Percentiles rank a stretch among this genome's conserved stretches.
Conservation (phyloP, 2,113 vertebrate species). For the Ammodramus savannarum region DNA sequence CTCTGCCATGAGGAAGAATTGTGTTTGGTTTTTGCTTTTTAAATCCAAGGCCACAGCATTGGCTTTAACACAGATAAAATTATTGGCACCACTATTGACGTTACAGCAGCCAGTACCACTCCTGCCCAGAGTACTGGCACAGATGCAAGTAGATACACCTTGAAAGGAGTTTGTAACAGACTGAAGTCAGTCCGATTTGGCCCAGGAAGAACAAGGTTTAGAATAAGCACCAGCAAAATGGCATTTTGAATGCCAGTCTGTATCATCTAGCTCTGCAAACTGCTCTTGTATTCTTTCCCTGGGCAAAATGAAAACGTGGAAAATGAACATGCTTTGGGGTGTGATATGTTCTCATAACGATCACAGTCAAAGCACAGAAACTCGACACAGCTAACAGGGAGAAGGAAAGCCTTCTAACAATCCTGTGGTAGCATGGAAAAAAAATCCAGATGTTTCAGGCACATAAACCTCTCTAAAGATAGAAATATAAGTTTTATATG, state of each 20-base stretch:
- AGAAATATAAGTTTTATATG: not conserved
- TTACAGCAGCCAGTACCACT: not conserved
- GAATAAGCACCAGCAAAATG: not conserved
- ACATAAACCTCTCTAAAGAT: not conserved
- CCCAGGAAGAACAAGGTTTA: slow-evolving; percentile 11
- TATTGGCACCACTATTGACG: slow-evolving; percentile 34
- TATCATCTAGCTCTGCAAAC: not conserved
- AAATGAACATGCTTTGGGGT: not conserved
- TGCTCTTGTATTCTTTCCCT: not conserved
- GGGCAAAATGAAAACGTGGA: slow-evolving; percentile 2
- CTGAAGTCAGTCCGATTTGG: slow-evolving; percentile 23
- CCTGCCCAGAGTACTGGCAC: slow-evolving; percentile 6
- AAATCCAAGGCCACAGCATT: not conserved
- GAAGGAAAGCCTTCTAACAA: not conserved
- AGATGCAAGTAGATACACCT: slow-evolving; percentile 33
- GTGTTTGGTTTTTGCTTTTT: not conserved
- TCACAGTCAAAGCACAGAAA: not conserved
- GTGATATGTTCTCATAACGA: not conserved
- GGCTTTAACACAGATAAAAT: slow-evolving; percentile 37
- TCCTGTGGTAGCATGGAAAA: not conserved
- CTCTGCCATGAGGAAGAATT: not conserved
- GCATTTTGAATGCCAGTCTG: slow-evolving; percentile 2
- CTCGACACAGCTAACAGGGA: not conserved
- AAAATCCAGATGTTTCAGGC: not conserved
- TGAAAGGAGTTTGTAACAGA: slow-evolving; percentile 24